Evolutionary conservation across 37 sponge, comb jelly and placozoan genomes (phyloP).

Genomic region (Chondrilla cf. caribensis): DNA sequence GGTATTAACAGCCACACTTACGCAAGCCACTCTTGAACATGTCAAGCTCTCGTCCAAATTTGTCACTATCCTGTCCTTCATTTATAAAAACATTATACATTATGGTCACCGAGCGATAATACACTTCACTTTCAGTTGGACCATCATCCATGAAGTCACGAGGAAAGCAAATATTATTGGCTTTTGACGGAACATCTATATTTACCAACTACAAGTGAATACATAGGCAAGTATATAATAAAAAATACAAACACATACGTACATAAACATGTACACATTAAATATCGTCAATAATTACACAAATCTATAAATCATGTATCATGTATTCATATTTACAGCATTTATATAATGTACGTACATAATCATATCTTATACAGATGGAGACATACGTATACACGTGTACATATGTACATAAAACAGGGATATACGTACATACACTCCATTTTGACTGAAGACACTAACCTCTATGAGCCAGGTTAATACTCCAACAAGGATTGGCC

Average conservation of each 20-base stretch:
- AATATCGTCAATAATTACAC: too few species aligned
- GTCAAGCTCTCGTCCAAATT: neutral
- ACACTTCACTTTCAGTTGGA: neutral
- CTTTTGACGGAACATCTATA: conserved; percentile 4
- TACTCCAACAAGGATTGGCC: conserved; percentile 72
- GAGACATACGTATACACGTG: neutral
- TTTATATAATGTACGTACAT: neutral
- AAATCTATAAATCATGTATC: too few species aligned
- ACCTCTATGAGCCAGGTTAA: conserved; percentile 69
- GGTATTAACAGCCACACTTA: neutral
- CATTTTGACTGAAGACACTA: too few species aligned
- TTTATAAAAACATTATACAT: neutral
- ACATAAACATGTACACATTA: neutral
- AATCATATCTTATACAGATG: neutral
- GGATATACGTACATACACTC: too few species aligned
- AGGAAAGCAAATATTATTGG: neutral
- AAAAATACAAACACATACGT: neutral
- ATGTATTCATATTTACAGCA: too few species aligned
- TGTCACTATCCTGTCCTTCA: neutral
- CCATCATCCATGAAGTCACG: conserved; percentile 1
- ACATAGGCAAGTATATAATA: neutral
- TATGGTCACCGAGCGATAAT: neutral
- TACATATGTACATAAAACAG: neutral
- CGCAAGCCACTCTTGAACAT: neutral
- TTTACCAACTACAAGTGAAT: neutral